phyloP scores from a whole-genome alignment of 2,888 invertebrate species.

The Stenoptilia bipunctidactyla region DNA sequence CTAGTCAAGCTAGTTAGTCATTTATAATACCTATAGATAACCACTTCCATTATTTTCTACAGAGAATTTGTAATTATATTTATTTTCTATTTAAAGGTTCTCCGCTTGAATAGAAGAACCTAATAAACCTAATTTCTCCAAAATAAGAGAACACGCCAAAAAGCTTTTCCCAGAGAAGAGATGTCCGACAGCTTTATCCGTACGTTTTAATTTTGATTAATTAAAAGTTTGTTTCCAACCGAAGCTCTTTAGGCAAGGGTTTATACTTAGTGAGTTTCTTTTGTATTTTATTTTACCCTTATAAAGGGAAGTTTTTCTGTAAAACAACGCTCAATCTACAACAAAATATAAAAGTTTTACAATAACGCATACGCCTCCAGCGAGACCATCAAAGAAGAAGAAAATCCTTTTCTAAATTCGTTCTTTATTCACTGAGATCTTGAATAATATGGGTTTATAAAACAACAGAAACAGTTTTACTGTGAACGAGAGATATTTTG shows the following conservation, averaged over 20 bases:
- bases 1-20: no score
- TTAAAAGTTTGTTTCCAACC: slow-evolving; percentile 61
- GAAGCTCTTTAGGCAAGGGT: slow-evolving; percentile 58
- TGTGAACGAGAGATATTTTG: no score
- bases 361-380: slow-evolving; percentile 63
- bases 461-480: no score
- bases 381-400: slow-evolving; percentile 50
- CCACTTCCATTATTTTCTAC: background rate
- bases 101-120: no score
- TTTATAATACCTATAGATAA: background rate
- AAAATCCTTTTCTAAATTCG: slow-evolving; percentile 26
- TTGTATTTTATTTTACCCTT: slow-evolving; percentile 49
- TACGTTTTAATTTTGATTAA: slow-evolving; percentile 57
- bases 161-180: background rate
- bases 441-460: slow-evolving; percentile 20
- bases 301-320: slow-evolving; percentile 61
- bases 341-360: slow-evolving; percentile 67
- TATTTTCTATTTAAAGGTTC: no score
- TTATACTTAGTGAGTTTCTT: slow-evolving; percentile 53
- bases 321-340: slow-evolving; percentile 62
- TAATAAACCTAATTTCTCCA: no score
- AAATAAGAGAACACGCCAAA: background rate
- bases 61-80: background rate
- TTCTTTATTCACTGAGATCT: background rate
- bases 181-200: background rate